Evolutionary conservation across 2,797 vertebrate species (phyloP), one percentile per base, ranked within the genome.

Genomic region (Bovichtus diacanthus): DNA sequence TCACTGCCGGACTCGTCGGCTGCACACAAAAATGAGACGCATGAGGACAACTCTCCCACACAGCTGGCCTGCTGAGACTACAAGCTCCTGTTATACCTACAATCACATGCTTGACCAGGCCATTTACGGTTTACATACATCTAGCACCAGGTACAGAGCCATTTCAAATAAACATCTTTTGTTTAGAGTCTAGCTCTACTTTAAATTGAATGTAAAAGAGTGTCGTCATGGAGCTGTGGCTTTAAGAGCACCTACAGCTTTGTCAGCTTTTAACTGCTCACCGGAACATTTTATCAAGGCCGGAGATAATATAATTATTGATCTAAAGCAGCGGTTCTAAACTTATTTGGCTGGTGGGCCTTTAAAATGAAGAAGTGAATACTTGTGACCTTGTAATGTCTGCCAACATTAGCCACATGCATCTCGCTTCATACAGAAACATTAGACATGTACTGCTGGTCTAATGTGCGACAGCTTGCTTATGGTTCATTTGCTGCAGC

Each of bases 1-100:
- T 99, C 98, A 0, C 98, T 99, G 89, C 97, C 95, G 2, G 95
- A 96, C 88, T 96, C 95, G 6, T 95, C 94, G 54, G 92, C 90
- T 94, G 87, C 25, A 80, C 12, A 46, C 12, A 65, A 1, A 63
- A 44, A 61, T 0, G 13, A 7, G 4, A 2, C 0, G 0, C 10
- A 2, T 34, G 2, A 25, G 23, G 43, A 41, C 12, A 27, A n/a
- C 18, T 23, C 27, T 53, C 12, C 3, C 9, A 16, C 34, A 13
- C 0, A 4, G 27, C 25, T 3, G 39, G 13, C 15, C 9, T 9
- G 15, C 19, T 39, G 25, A 1, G 0, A 41, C 6, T 13, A 34
- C 1, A 47, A 21, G 3, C 4, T 56, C 10, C 9, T 29, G 10
- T 27, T 38, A 25, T 0, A 58, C 10, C n/a, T 38, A 4, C 4